Conservation (phyloP, 1,140 invertebrate species). For the Mesaphorura yosii region DNA sequence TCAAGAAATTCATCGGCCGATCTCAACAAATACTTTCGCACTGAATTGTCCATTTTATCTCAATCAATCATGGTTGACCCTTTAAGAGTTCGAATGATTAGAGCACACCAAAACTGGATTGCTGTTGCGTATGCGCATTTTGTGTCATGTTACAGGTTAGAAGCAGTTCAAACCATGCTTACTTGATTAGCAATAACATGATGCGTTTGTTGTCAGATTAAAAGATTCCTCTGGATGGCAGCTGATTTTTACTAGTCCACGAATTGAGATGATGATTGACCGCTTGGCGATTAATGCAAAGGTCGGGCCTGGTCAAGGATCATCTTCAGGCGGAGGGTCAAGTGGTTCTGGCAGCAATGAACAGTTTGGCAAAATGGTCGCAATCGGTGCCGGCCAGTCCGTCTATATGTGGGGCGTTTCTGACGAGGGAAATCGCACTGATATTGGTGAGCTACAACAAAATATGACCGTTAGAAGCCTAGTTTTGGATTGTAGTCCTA, state of each 20-base stretch:
- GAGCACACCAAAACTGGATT: slow-evolving; percentile 96
- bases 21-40: slow-evolving; percentile 58
- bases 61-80: slow-evolving; percentile 67
- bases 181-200: background rate
- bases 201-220: slow-evolving; percentile 45
- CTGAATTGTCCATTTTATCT: slow-evolving; percentile 54
- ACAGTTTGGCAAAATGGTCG: slow-evolving; percentile 65
- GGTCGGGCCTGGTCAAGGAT: slow-evolving; percentile 47
- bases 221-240: slow-evolving; percentile 95
- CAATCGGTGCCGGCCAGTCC: slow-evolving; percentile 71
- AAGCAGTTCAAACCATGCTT: background rate
- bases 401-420: slow-evolving; percentile 82
- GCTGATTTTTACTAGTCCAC: slow-evolving; percentile 81
- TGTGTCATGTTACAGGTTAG: slow-evolving; percentile 80
- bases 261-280: slow-evolving; percentile 79
- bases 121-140: slow-evolving; percentile 92
- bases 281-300: slow-evolving; percentile 90
- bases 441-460: slow-evolving; percentile 71
- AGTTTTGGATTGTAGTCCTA: too few relatives aligned
- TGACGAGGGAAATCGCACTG: slow-evolving; percentile 60
- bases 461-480: too few relatives aligned
- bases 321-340: background rate
- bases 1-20: slow-evolving; percentile 63
- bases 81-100: slow-evolving; percentile 79
- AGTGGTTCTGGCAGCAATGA: slow-evolving; percentile 34